A percentile compares a stretch with the other conserved stretches of the same genome.
Evolutionary conservation across 1,140 invertebrate genomes (phyloP).

Genomic region (Meloidogyne exigua): DNA sequence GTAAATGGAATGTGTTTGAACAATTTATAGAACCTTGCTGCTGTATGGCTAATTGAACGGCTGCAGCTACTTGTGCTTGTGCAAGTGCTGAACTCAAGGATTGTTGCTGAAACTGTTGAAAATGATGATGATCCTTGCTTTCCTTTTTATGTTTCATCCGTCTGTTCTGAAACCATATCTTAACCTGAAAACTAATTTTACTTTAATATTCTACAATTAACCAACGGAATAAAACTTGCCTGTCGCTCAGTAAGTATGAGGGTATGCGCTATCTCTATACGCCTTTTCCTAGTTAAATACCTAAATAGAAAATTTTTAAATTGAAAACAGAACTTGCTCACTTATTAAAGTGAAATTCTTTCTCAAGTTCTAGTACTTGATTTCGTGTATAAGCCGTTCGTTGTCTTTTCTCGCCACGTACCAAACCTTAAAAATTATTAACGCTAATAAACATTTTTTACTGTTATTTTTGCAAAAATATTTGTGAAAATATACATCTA

Average conservation of each 20-base stretch:
- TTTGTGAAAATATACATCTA: not conserved
- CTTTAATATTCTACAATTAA: not conserved
- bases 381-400: slow-evolving; percentile 91
- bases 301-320: slow-evolving; percentile 13
- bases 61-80: slow-evolving; percentile 12
- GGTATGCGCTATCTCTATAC: slow-evolving; percentile 84
- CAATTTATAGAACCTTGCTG: slow-evolving; percentile 6
- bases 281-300: slow-evolving; percentile 69
- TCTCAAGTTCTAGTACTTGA: slow-evolving; percentile 91
- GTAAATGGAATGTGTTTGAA: slow-evolving; percentile 2
- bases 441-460: not conserved
- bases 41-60: not conserved
- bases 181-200: slow-evolving; percentile 67
- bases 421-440: slow-evolving; percentile 32
- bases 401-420: slow-evolving; percentile 74
- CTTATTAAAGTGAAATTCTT: slow-evolving; percentile 93
- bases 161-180: slow-evolving; percentile 71
- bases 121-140: slow-evolving; percentile 17
- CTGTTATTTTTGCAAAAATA: slow-evolving; percentile 18
- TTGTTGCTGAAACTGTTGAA: slow-evolving; percentile 20
- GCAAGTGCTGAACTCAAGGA: slow-evolving; percentile 16
- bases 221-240: no score
- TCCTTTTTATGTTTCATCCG: slow-evolving; percentile 54
- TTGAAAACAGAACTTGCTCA: slow-evolving; percentile 72
- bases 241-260: slow-evolving; percentile 82